phyloP scores from a whole-genome alignment of 2,797 vertebrate species.

The Prionace glauca region DNA sequence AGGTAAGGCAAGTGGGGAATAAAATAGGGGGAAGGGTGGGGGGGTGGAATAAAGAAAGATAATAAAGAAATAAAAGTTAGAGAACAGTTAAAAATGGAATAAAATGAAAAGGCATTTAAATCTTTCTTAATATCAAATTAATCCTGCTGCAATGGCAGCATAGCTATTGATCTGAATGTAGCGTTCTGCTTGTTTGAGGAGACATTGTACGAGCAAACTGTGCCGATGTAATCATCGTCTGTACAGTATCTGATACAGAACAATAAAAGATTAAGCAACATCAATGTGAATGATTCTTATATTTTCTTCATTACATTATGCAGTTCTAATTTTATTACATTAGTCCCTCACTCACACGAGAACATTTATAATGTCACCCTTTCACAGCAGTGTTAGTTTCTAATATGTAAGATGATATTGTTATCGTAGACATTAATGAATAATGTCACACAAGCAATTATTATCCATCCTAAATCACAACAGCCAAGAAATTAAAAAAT shows the following conservation, averaged over 20 bases:
- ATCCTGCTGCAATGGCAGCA: not conserved
- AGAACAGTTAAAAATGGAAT: too few species aligned
- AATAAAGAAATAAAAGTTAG: too few species aligned
- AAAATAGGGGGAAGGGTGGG: too few species aligned
- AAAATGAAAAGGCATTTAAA: too few species aligned
- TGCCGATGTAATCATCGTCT: not conserved
- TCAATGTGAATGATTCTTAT: not conserved
- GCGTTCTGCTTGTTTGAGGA: not conserved
- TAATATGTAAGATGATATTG: not conserved
- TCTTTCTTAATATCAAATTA: not conserved
- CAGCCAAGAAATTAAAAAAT: not conserved
- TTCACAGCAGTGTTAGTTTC: not conserved
- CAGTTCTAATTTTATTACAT: not conserved
- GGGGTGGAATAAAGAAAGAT: too few species aligned
- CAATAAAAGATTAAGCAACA: not conserved
- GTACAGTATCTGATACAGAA: not conserved
- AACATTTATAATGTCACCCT: not conserved
- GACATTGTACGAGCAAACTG: not conserved
- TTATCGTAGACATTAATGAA: not conserved
- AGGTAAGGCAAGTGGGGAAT: too few species aligned
- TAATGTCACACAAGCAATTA: not conserved
- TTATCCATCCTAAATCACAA: not conserved
- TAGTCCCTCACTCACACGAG: not conserved
- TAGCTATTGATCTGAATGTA: not conserved
- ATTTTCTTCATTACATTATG: not conserved